Percentiles rank a stretch among this genome's conserved stretches.
Conservation (phyloP, 2,888 invertebrate species). For the Drosophila subquinaria region DNA sequence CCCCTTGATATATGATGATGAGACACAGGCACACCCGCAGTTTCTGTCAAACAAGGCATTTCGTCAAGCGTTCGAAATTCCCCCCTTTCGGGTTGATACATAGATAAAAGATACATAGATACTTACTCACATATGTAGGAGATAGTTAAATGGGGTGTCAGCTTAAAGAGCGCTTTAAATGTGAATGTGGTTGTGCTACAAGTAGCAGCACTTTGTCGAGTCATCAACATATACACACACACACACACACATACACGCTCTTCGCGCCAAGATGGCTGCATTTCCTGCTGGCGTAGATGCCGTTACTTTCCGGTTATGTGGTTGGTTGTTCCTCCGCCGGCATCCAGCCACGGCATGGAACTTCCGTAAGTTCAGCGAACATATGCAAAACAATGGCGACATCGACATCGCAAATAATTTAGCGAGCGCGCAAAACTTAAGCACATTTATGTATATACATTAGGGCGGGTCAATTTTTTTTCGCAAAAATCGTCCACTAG, state of each 20-base stretch:
- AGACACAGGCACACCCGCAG: slow-evolving; percentile 12
- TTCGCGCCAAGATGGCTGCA: slow-evolving; percentile 53
- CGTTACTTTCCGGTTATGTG: slow-evolving; percentile 28
- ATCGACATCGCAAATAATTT: slow-evolving; percentile 38
- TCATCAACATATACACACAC: slow-evolving; percentile 15
- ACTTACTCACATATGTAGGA: neutral
- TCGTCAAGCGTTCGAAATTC: slow-evolving; percentile 14
- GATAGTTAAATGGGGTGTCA: slow-evolving; percentile 39
- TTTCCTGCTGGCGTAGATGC: slow-evolving; percentile 48
- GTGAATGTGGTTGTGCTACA: slow-evolving; percentile 36
- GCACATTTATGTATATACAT: slow-evolving; percentile 28
- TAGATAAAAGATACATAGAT: slow-evolving; percentile 12
- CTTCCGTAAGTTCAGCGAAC: slow-evolving; percentile 48
- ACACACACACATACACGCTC: neutral
- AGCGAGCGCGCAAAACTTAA: slow-evolving; percentile 29
- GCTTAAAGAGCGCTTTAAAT: slow-evolving; percentile 38
- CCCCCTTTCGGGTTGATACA: slow-evolving; percentile 1
- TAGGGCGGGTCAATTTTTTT: too few species aligned
- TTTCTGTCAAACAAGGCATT: slow-evolving; percentile 15
- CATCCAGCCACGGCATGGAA: slow-evolving; percentile 13
- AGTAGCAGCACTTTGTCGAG: slow-evolving; percentile 30
- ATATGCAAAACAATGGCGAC: slow-evolving; percentile 52
- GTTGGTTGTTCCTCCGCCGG: slow-evolving; percentile 13
- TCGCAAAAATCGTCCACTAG: too few species aligned
- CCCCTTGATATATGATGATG: slow-evolving; percentile 25